Evolutionary conservation across 2,888 invertebrate genomes (phyloP), one percentile per base, ranked within the genome.

Genomic region (Drosophila kanekoi): DNA sequence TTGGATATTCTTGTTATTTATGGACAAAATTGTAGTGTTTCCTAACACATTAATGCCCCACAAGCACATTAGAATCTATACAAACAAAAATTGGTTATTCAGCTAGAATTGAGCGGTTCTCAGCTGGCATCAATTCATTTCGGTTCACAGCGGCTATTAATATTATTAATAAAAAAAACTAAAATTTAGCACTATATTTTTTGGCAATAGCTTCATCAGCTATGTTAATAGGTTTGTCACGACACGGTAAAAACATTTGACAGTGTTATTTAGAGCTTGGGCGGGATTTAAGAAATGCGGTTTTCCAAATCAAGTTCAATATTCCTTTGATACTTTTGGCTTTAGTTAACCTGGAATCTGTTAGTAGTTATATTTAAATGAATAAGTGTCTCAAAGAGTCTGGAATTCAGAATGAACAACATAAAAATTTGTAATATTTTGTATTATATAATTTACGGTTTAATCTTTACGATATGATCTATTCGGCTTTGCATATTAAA

Each of bases 151-250:
- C 38, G 44, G n/a, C 14, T 37, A 37, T 23, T 61, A 28, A 28
- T 28, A 28, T 1, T 8, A 28, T 53, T 73, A 62, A 58, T 20
- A 18, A 38, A 32, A 40, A 51, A 14, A 59, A 43, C 56, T 49
- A 44, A 59, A 63, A 56, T 56, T 58, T 62, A 73, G 45, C 73
- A 67, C 61, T 38, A 54, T 44, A 56, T 45, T 57, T 66, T 18
- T 28, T 28, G n/a, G 20, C 20, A 20, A 1, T 38, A 43, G 40
- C 54, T 37, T 45, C 49, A 61, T 67, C 40, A 51, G 45, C 54
- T 35, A 54, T 62, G 57, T 40, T 68, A 72, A 72, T 68, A 56
- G 20, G 63, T 68, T 73, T 63, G 63, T 63, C 69, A 74, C 74
- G 59, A 48, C 13, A 16, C 45, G 49, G 4, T 23, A 49, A 20